Conservation (phyloP, 2,888 invertebrate species). For the Hymenopus coronatus region DNA sequence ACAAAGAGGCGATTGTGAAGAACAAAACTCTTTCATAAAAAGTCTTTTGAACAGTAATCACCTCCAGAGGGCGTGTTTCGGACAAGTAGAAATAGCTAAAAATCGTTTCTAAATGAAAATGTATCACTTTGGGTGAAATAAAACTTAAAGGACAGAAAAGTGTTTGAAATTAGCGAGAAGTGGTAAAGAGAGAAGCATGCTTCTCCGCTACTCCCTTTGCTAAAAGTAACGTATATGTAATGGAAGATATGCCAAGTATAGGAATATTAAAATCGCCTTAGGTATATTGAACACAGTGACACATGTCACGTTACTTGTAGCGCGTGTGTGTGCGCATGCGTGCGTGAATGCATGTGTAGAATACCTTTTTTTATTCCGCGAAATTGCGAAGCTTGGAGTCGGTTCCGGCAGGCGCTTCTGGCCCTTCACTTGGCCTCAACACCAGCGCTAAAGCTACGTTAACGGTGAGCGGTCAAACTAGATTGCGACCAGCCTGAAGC, state of each 20-base stretch:
- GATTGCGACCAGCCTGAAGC: slow-evolving; percentile 4
- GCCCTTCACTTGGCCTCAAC: slow-evolving; percentile 8
- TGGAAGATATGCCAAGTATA: neutral
- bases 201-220: neutral
- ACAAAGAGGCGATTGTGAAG: neutral
- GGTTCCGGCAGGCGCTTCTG: neutral
- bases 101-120: neutral
- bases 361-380: neutral
- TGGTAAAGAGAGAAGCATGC: neutral
- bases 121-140: neutral
- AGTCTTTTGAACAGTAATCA: neutral
- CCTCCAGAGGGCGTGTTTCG: neutral
- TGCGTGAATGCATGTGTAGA: neutral
- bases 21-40: neutral
- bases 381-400: slow-evolving; percentile 9
- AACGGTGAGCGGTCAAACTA: slow-evolving; percentile 8
- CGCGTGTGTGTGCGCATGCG: neutral
- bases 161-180: neutral
- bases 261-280: slow-evolving; percentile 4
- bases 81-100: neutral
- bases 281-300: slow-evolving; percentile 12
- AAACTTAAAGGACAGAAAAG: neutral
- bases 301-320: neutral
- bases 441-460: neutral
- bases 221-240: neutral